A percentile compares a stretch with the other conserved stretches of the same genome.
Conservation (phyloP, 2,113 vertebrate species). For the Phasianus colchicus region DNA sequence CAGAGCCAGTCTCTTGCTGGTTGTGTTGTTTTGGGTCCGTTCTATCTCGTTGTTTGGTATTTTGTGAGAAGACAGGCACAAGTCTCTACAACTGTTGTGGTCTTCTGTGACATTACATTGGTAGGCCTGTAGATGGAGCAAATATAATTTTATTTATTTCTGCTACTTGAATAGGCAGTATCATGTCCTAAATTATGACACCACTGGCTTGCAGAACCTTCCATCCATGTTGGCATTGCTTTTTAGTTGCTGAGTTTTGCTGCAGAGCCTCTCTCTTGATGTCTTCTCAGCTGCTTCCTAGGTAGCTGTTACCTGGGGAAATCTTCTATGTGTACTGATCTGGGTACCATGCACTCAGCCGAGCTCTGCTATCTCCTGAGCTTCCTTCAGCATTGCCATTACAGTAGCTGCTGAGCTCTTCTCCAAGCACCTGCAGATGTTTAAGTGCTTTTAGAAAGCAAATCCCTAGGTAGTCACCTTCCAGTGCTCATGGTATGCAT, state of each 20-base stretch:
- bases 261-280: background rate
- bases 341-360: background rate
- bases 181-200: background rate
- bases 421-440: background rate
- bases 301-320: background rate
- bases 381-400: background rate
- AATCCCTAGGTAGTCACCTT: background rate
- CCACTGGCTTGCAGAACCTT: background rate
- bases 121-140: conserved; percentile 29
- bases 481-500: background rate
- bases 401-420: background rate
- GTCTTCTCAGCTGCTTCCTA: background rate
- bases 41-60: background rate
- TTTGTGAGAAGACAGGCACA: background rate
- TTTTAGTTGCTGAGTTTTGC: background rate
- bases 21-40: accelerated
- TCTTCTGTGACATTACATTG: background rate
- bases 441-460: background rate
- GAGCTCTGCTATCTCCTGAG: background rate
- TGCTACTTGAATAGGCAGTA: background rate
- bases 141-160: background rate
- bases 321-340: background rate
- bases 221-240: background rate
- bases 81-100: background rate
- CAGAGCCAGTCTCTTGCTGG: background rate